These are phyloP conservation scores for Lysandra coridon DNA, from an alignment of 2,888 invertebrate genomes.

Conservation along the genomic window DNA sequence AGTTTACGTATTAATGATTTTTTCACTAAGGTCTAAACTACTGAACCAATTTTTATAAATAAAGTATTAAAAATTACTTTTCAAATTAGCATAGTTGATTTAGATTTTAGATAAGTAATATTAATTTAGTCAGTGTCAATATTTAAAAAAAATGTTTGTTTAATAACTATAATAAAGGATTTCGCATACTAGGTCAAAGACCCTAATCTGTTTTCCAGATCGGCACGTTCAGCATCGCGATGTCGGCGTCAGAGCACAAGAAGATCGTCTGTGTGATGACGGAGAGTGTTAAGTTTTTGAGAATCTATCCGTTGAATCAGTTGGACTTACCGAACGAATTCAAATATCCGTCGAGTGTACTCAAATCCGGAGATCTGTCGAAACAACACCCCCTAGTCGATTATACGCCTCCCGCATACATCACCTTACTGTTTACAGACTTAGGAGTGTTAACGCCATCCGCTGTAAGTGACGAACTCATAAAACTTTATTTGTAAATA, in stretches of 20 bases:
- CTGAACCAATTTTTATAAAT: too few species aligned
- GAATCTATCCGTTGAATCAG: slow-evolving; percentile 96
- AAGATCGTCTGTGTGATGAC: slow-evolving; percentile 97
- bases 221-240: slow-evolving; percentile 91
- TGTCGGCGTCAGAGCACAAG: slow-evolving; percentile 93
- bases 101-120: too few species aligned
- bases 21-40: too few species aligned
- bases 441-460: slow-evolving; percentile 97
- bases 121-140: too few species aligned
- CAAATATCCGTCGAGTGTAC: slow-evolving; percentile 82
- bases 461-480: slow-evolving; percentile 98
- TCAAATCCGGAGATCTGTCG: slow-evolving; percentile 64
- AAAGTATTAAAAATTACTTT: too few species aligned
- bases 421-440: slow-evolving; percentile 96
- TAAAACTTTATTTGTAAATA: slow-evolving; percentile 94
- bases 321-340: slow-evolving; percentile 93
- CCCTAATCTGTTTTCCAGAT: slow-evolving; percentile 76
- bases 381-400: slow-evolving; percentile 94
- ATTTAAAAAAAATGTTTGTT: too few species aligned
- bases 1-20: too few species aligned
- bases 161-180: too few species aligned
- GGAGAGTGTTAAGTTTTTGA: slow-evolving; percentile 98
- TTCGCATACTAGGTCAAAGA: too few species aligned
- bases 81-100: too few species aligned
- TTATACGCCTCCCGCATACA: slow-evolving; percentile 97